These are phyloP conservation scores for Neolamprologus variostigma DNA, from an alignment of 2,113 vertebrate genomes.

Conservation along the genomic window DNA sequence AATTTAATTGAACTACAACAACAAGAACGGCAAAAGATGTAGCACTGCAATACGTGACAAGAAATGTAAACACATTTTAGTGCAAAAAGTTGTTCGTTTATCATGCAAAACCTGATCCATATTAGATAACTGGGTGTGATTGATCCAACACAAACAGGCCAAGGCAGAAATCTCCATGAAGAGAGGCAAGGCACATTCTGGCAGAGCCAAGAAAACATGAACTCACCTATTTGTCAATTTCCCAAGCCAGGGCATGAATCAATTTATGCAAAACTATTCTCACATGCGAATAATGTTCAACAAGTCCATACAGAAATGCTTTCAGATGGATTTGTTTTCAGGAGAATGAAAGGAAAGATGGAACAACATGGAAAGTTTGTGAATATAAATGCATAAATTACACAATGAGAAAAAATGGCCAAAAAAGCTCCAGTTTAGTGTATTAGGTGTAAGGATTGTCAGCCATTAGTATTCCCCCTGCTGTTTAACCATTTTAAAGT, in stretches of 20 bases:
- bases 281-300: not conserved
- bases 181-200: not conserved
- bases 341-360: not conserved
- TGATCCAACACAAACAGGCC: not conserved
- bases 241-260: rapidly evolving
- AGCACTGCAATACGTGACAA: not conserved
- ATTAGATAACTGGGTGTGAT: not conserved
- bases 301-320: not conserved
- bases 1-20: not conserved
- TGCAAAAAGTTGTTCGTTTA: rapidly evolving
- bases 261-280: not conserved
- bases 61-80: not conserved
- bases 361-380: not conserved
- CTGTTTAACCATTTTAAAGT: not conserved
- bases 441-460: not conserved
- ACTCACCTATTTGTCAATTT: not conserved
- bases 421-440: not conserved
- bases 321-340: not conserved
- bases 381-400: not conserved
- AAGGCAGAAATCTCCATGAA: not conserved
- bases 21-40: not conserved
- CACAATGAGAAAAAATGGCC: not conserved
- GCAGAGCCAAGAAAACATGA: not conserved
- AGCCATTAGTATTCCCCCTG: not conserved
- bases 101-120: not conserved